A percentile compares a stretch with the other conserved stretches of the same genome.
These are phyloP conservation scores for Dasyprocta punctata DNA, from an alignment of 2,113 vertebrate genomes.

Conservation along the genomic window DNA sequence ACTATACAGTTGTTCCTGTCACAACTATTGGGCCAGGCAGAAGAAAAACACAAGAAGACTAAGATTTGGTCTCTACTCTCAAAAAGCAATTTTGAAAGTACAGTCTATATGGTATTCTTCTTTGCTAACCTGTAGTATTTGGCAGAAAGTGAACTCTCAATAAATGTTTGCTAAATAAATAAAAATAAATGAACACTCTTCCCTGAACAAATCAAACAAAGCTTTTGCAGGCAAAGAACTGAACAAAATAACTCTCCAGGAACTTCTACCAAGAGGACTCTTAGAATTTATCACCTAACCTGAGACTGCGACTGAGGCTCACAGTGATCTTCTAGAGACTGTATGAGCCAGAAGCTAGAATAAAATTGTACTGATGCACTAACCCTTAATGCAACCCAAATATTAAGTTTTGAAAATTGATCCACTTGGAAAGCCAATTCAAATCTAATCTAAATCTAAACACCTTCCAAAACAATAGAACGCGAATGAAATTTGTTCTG, in stretches of 20 bases:
- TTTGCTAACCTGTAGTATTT: not conserved
- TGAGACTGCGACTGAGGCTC: not conserved
- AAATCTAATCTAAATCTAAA: constrained; percentile 56
- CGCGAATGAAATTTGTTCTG: constrained; percentile 51
- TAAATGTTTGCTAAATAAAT: constrained; percentile 44
- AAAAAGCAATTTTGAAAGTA: not conserved
- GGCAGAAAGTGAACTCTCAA: not conserved
- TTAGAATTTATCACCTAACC: not conserved
- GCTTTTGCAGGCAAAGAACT: not conserved
- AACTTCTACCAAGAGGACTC: constrained; percentile 22
- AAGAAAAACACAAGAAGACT: not conserved
- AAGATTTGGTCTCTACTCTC: not conserved
- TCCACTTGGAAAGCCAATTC: constrained; percentile 33
- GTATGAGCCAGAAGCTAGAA: not conserved
- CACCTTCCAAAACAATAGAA: constrained; percentile 51
- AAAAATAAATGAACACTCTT: constrained; percentile 41
- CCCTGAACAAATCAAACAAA: not conserved
- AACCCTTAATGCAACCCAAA: constrained; percentile 3
- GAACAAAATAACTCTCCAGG: constrained; percentile 27
- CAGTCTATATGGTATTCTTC: not conserved
- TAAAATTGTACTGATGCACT: not conserved
- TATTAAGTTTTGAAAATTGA: constrained; percentile 18
- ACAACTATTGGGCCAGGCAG: not conserved
- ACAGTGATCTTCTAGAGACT: not conserved
- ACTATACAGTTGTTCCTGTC: not conserved